Base-by-base conservation (phyloP, 2,797 vertebrate genomes). In the Alcedo quadribrachys region DNA sequence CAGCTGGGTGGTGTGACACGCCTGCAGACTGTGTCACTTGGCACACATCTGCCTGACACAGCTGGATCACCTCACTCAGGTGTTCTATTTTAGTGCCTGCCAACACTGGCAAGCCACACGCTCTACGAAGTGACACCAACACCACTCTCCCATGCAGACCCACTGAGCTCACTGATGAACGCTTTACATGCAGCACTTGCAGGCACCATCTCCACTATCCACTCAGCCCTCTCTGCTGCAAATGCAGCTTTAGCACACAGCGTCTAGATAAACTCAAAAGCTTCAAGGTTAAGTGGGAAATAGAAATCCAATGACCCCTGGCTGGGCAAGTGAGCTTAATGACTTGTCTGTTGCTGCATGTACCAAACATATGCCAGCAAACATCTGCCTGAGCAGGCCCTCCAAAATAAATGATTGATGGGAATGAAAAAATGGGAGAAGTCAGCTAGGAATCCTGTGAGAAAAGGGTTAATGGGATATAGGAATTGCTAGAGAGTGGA, bases 231-330 rank as follows among this genome's bases (percentile, higher is more conserved):
- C 84, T 83, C 32, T 11, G 79, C 89, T 94, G 92, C 68, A 93
- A 95, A 91, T 30, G 70, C 86, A 96, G 94, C 89, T 90, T 85
- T 53, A 93, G 82, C 87, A 95, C 71, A 67, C 84, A 50, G 87
- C 15, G 11, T 60, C 83, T 70, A 92, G 87, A 95, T 92, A 95
- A 96, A 97, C 96, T 96, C 76, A 42, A 85, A 91, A 94, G 94
- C 94, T 93, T 76, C 93, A 95, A 84, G 96, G 96, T 96, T 97
- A 97, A 96, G 95, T 94, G 90, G 87, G 82, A 96, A 95, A 96
- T 80, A 93, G 94, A 96, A 96, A 96, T 90, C 88, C 95, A 94
- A 81, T 96, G 95, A 96, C 94, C 93, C 91, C 84, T 85, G 54
- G 54, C 96, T 95, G 81, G 81, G 87, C 82, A 95, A 95, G 90